Conservation (phyloP, 2,113 vertebrate genomes). For the Hippocampus zosterae region DNA sequence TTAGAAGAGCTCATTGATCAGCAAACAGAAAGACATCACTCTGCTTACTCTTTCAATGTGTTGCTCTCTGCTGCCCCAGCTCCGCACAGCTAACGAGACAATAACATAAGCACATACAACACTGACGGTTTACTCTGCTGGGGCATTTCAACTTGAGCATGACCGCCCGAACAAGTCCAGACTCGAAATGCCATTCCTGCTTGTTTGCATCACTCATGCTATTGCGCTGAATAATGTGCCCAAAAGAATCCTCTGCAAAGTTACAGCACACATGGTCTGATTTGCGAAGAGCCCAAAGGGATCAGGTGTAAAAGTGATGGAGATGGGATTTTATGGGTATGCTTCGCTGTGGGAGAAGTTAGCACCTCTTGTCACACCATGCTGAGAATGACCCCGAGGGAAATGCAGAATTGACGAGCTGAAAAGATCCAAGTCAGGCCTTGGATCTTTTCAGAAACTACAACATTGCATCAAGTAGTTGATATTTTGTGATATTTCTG, state of each 20-base stretch:
- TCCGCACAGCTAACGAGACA: constrained; percentile 32
- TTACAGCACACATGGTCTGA: constrained; percentile 33
- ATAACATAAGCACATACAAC: constrained; percentile 25
- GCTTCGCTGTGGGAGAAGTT: background rate
- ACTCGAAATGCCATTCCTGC: constrained; percentile 46
- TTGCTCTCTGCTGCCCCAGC: constrained; percentile 32
- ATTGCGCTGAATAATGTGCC: background rate
- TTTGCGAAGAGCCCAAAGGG: too few relatives aligned
- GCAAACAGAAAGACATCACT: constrained; percentile 42
- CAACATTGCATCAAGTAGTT: background rate
- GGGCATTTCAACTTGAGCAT: constrained; percentile 39
- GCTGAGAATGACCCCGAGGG: background rate
- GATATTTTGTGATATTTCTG: background rate
- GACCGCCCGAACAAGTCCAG: constrained; percentile 44
- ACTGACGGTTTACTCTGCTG: constrained; percentile 25
- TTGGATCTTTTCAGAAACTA: background rate
- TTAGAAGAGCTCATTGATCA: constrained; percentile 55
- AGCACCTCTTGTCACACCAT: background rate
- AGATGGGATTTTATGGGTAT: background rate
- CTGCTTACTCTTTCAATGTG: constrained; percentile 11
- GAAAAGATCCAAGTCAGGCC: background rate
- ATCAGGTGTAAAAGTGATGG: background rate
- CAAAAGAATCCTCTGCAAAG: constrained; percentile 1
- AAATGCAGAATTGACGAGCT: background rate
- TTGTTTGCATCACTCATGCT: constrained; percentile 47